phyloP scores from a whole-genome alignment of 2,113 vertebrate genomes.

The Oriolus oriolus region DNA sequence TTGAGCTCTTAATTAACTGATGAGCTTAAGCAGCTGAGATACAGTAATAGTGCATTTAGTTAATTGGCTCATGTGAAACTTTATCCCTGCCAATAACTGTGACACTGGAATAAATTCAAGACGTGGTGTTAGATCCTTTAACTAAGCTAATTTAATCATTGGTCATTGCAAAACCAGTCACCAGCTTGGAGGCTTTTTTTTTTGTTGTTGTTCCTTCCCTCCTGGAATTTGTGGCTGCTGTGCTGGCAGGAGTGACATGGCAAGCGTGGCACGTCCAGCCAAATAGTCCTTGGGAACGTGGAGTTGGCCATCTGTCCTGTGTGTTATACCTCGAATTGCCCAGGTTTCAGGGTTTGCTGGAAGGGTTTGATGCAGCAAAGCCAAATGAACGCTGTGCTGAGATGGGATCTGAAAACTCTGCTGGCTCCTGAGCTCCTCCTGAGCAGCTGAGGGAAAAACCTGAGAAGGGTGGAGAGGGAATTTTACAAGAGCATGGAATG shows the following conservation, averaged over 20 bases:
- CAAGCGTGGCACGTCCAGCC: not conserved
- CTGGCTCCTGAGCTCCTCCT: not conserved
- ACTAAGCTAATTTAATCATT: constrained; percentile 18
- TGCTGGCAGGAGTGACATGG: not conserved
- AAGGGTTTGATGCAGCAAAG: not conserved
- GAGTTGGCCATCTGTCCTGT: not conserved
- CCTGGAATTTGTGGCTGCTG: not conserved
- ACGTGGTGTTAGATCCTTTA: not conserved
- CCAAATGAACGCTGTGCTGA: not conserved
- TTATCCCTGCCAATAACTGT: constrained; percentile 49
- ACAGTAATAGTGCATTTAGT: constrained; percentile 58
- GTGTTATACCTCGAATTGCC: not conserved
- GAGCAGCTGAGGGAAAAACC: not conserved
- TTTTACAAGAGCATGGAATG: not conserved
- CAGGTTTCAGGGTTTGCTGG: not conserved
- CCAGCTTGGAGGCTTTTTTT: not conserved
- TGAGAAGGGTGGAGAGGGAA: not conserved
- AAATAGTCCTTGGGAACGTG: not conserved
- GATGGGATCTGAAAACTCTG: not conserved
- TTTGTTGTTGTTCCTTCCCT: not conserved
- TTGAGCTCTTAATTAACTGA: constrained; percentile 65
- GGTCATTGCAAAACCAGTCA: constrained; percentile 9
- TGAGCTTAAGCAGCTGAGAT: constrained; percentile 62
- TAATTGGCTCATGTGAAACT: constrained; percentile 63
- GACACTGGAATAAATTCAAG: constrained; percentile 52